Evolutionary conservation across 2,888 invertebrate genomes (phyloP).

Genomic region (Mythimna loreyi): DNA sequence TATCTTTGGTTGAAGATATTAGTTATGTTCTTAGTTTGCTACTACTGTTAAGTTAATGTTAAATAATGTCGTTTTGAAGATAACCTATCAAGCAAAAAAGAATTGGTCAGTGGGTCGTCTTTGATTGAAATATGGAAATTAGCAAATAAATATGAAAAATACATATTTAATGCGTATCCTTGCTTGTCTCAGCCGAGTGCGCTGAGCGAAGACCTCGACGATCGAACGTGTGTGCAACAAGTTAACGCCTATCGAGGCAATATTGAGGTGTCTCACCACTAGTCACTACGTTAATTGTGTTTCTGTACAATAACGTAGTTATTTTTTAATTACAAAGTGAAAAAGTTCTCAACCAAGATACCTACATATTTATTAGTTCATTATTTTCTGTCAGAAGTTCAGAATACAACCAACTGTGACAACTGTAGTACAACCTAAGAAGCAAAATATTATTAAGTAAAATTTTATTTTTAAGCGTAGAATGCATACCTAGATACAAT

Average conservation of each 20-base stretch:
- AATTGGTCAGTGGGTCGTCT: too few relatives aligned
- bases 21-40: too few relatives aligned
- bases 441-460: neutral
- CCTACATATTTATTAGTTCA: too few relatives aligned
- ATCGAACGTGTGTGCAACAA: neutral
- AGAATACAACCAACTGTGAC: too few relatives aligned
- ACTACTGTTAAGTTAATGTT: too few relatives aligned
- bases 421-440: too few relatives aligned
- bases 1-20: neutral
- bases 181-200: conserved; percentile 2
- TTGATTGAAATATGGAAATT: neutral
- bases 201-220: conserved; percentile 6
- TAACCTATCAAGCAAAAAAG: too few relatives aligned
- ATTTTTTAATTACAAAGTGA: neutral
- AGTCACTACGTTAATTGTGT: neutral
- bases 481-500: too few relatives aligned
- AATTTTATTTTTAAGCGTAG: neutral
- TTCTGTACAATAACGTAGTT: conserved; percentile 1
- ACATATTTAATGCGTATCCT: neutral
- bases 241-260: neutral
- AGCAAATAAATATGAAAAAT: neutral
- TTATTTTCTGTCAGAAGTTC: too few relatives aligned
- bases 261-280: neutral
- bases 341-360: too few relatives aligned
- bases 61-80: too few relatives aligned